A percentile compares a stretch with the other conserved stretches of the same genome.
These are phyloP conservation scores for Echinarachnius parma DNA, from an alignment of 53 echinoderm and acorn worm genomes.

Conservation along the genomic window DNA sequence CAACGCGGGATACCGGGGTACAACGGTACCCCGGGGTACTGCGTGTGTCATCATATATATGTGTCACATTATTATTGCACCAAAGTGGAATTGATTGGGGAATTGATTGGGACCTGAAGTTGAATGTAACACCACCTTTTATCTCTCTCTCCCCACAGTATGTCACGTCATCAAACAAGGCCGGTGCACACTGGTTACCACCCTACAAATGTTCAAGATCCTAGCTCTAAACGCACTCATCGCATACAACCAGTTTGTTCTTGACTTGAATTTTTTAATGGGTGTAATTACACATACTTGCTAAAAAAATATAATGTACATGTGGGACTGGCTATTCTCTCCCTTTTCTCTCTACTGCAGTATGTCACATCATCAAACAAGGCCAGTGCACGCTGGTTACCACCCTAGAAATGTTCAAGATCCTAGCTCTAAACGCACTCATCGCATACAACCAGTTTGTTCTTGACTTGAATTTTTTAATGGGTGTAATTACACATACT, in stretches of 20 bases:
- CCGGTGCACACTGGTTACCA: conserved; percentile 82
- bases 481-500: too few species aligned
- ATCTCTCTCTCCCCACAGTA: not conserved
- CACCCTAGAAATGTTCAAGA: conserved; percentile 99
- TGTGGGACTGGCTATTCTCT: too few species aligned
- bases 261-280: too few species aligned
- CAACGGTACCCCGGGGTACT: too few species aligned
- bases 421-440: conserved; percentile 92
- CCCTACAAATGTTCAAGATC: conserved; percentile 99
- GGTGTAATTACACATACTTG: too few species aligned
- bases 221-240: conserved; percentile 94
- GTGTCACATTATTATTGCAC: too few species aligned
- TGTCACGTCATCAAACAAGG: conserved; percentile 1
- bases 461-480: too few species aligned
- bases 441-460: conserved; percentile 99
- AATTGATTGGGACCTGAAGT: not conserved
- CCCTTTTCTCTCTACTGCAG: too few species aligned
- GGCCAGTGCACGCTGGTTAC: conserved; percentile 74
- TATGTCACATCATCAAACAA: conserved; percentile 4
- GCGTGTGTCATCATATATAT: too few species aligned
- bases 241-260: conserved; percentile 97
- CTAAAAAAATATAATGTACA: too few species aligned
- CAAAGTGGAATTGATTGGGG: too few species aligned
- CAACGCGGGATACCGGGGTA: too few species aligned
- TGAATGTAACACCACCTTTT: not conserved